These are phyloP conservation scores for Pseudomyrmex concolor DNA, from an alignment of 1,140 invertebrate species.

Conservation along the genomic window DNA sequence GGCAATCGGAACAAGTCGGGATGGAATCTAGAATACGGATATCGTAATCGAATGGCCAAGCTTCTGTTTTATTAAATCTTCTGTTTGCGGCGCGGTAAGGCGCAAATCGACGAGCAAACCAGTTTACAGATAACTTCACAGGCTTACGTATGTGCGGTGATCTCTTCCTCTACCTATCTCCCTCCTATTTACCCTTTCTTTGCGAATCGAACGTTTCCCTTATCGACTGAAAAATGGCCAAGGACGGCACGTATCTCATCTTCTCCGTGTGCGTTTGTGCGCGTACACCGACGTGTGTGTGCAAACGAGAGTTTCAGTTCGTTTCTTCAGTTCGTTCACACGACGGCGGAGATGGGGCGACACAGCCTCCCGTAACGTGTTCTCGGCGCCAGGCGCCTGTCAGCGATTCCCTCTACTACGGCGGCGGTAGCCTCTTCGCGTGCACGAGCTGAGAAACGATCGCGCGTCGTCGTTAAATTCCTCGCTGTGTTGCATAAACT, in stretches of 20 bases:
- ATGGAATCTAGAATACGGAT: conserved; percentile 44
- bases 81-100: conserved; percentile 42
- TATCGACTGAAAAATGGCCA: conserved; percentile 75
- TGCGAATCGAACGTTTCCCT: conserved; percentile 32
- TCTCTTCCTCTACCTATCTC: conserved; percentile 6
- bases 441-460: conserved; percentile 30
- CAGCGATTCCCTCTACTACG: conserved; percentile 55
- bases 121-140: conserved; percentile 79
- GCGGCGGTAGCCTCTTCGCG: conserved; percentile 5
- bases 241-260: conserved; percentile 74
- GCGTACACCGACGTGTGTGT: conserved; percentile 28
- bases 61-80: conserved; percentile 73
- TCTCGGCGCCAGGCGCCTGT: conserved; percentile 75
- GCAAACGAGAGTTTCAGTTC: conserved; percentile 5
- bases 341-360: conserved; percentile 53
- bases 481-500: not conserved
- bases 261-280: not conserved
- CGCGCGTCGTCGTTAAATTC: conserved; percentile 17
- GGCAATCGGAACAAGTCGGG: conserved; percentile 6
- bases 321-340: conserved; percentile 54
- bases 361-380: conserved; percentile 40
- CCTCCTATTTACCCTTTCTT: conserved; percentile 24
- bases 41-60: conserved; percentile 73
- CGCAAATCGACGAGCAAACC: conserved; percentile 70
- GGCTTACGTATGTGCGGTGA: conserved; percentile 47